Base-by-base conservation (phyloP, 2,113 vertebrate genomes). In the Erythrocebus patas region DNA sequence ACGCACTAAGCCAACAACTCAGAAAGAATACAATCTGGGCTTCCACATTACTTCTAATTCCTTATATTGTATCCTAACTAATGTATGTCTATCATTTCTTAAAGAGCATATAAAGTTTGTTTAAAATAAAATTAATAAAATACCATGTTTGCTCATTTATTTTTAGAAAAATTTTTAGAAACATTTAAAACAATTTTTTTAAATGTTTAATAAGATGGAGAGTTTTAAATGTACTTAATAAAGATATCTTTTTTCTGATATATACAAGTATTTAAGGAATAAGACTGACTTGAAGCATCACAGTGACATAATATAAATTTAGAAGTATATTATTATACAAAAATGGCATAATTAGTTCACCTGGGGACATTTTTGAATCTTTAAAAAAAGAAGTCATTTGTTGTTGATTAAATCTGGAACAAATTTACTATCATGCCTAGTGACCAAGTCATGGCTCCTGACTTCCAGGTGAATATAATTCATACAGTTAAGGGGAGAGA, bases 321-420 rank as follows among this genome's bases (percentile, higher is more conserved):
- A 50, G 17, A 86, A 79, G 32, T 59, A 86, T n/a, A 80, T 48
- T 68, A 76, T 30, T 81, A 25, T 38, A 48, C 73, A 43, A 61
- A 83, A 97, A 95, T 66, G 17, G 30, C 75, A 82, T 97, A 95
- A 91, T 97, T 90, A 92, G 61, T 88, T 95, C 84, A 94, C 20
- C 64, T 81, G 81, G 93, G 93, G 94, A 96, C 76, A 94, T 57
- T 97, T 95, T 70, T 88, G 35, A 97, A 95, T 78, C 64, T 66
- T 97, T 95, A 87, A 94, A 97, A 91, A 91, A 48, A 14, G 72
- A 72, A 72, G 22, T 81, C n/a, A 35, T 8, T 59, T 40, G 12
- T 68, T 61, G 30, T 76, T 23, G 68, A 43, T 52, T 82, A 82
- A 76, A 95, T 87, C 6, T 87, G 35, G 27, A 87, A 6, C 66